Conservation (phyloP, 2,113 vertebrate genomes). For the Zapus hudsonius region DNA sequence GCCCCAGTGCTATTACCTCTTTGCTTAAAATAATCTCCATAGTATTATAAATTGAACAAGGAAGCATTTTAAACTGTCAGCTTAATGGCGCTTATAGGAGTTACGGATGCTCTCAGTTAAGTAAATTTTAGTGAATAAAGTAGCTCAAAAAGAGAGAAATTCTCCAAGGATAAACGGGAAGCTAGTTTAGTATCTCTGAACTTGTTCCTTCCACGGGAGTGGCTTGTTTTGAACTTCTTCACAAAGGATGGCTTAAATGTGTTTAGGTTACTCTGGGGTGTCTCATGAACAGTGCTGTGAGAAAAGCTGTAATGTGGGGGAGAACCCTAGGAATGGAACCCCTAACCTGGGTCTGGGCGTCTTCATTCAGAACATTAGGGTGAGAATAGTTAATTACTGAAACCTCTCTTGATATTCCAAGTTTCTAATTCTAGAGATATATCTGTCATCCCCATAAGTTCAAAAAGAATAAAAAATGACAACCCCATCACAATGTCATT, state of each 20-base stretch:
- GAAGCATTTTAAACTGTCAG: slow-evolving; percentile 62
- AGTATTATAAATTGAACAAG: slow-evolving; percentile 56
- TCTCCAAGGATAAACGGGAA: slow-evolving; percentile 44
- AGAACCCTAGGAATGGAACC: background rate
- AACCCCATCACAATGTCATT: background rate
- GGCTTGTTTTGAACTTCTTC: slow-evolving; percentile 53
- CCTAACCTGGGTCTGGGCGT: background rate
- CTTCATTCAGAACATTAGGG: background rate
- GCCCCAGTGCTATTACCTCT: background rate
- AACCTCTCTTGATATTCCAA: background rate
- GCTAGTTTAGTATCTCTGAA: slow-evolving; percentile 37
- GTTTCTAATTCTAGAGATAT: background rate
- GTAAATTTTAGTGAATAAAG: slow-evolving; percentile 67
- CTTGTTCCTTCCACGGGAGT: slow-evolving; percentile 34
- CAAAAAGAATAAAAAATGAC: slow-evolving; percentile 28
- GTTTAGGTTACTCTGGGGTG: background rate
- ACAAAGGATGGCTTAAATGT: background rate
- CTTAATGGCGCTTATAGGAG: slow-evolving; percentile 49
- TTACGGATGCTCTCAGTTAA: slow-evolving; percentile 48
- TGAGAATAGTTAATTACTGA: background rate
- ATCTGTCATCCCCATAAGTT: background rate
- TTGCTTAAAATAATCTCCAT: slow-evolving; percentile 16
- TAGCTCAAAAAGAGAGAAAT: slow-evolving; percentile 28
- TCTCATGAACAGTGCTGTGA: slow-evolving; percentile 13
- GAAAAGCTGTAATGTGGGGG: background rate